Evolutionary conservation across 2,888 invertebrate species (phyloP).

Genomic region (Drosophila vallismaia): DNA sequence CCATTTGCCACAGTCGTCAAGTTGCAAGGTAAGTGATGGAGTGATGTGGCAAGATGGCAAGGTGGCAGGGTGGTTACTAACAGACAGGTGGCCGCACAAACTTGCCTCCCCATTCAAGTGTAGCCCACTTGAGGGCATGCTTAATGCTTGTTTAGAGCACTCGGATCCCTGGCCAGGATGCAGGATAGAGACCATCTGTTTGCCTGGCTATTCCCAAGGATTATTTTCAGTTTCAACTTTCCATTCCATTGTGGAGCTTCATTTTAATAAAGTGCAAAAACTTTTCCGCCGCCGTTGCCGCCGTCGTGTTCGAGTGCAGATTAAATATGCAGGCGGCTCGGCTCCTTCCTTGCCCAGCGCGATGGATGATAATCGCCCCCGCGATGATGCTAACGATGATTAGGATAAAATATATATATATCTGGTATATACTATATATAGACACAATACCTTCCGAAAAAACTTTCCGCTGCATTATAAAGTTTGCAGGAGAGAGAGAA

Average conservation of each 20-base stretch:
- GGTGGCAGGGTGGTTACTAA: not conserved
- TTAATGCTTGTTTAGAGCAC: constrained; percentile 33
- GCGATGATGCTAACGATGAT: constrained; percentile 41
- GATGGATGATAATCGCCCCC: constrained; percentile 27
- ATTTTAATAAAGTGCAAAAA: constrained; percentile 61
- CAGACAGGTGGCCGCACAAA: constrained; percentile 32
- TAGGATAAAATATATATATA: constrained; percentile 21
- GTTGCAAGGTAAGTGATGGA: constrained; percentile 2
- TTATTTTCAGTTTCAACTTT: constrained; percentile 35
- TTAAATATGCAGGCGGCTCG: constrained; percentile 67
- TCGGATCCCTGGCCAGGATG: not conserved
- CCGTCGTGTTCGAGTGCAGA: constrained; percentile 66
- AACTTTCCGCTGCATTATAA: constrained; percentile 60
- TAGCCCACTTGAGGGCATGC: constrained; percentile 62
- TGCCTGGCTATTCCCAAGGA: constrained; percentile 19
- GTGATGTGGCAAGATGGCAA: not conserved
- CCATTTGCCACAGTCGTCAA: constrained; percentile 56
- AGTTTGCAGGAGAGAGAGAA: constrained; percentile 17
- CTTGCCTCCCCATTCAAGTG: constrained; percentile 45
- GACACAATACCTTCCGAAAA: constrained; percentile 1
- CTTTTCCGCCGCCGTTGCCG: constrained; percentile 41
- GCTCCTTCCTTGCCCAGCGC: constrained; percentile 45
- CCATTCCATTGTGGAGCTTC: constrained; percentile 28
- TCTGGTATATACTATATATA: not conserved
- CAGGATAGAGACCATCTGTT: constrained; percentile 6